phyloP scores from a whole-genome alignment of 2,888 invertebrate genomes.

The Thumatha senex region DNA sequence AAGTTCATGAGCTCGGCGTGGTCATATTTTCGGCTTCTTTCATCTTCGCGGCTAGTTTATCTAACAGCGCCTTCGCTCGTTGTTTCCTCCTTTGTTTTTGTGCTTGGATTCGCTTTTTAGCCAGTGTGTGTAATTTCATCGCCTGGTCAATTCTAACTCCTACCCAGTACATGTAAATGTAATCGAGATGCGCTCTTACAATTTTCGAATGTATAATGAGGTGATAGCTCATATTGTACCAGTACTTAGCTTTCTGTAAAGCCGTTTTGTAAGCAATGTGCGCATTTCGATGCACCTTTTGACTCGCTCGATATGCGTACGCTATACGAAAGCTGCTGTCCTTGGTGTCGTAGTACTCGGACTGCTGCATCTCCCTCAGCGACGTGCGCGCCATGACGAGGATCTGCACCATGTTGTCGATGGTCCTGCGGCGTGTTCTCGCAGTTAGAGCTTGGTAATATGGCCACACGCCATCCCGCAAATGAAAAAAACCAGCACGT shows the following conservation, averaged over 20 bases:
- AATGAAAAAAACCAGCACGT: background rate
- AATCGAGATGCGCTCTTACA: background rate
- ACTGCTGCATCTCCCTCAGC: background rate
- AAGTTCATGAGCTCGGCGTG: too few species aligned
- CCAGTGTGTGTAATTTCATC: background rate
- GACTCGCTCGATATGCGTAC: background rate
- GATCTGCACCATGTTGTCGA: slow-evolving; percentile 3
- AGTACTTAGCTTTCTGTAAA: background rate
- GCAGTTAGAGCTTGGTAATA: background rate
- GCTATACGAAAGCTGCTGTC: background rate
- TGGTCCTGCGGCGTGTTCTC: background rate
- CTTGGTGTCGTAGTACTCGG: background rate
- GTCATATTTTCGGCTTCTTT: too few species aligned
- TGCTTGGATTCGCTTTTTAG: background rate
- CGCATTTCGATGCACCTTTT: background rate
- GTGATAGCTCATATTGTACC: background rate
- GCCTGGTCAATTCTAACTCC: background rate
- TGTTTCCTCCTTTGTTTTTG: background rate
- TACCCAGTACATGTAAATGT: background rate
- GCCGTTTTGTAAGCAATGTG: background rate
- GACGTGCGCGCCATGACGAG: background rate
- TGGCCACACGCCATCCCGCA: background rate
- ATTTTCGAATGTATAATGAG: background rate
- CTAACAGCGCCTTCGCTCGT: background rate
- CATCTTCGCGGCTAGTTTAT: too few species aligned